Percentiles rank a stretch among this genome's conserved stretches.
Evolutionary conservation across 1,140 invertebrate species (phyloP).

Genomic region (Brachionus sp.): DNA sequence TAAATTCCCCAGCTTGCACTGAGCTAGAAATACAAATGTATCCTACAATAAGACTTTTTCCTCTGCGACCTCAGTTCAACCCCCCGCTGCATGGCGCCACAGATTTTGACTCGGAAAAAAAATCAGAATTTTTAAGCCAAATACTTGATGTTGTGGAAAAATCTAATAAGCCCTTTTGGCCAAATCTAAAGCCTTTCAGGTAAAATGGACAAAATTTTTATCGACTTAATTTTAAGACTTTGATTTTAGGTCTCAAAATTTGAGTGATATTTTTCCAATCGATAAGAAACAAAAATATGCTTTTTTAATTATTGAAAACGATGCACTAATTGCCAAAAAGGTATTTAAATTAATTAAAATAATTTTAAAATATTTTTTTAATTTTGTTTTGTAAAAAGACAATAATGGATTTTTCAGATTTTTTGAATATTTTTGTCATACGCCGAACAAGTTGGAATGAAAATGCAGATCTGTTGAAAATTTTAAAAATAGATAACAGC

Average conservation of each 20-base stretch:
- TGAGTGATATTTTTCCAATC: neutral
- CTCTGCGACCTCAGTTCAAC: neutral
- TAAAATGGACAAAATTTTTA: neutral
- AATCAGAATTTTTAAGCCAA: neutral
- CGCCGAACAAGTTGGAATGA: neutral
- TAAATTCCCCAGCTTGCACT: slow-evolving; percentile 49
- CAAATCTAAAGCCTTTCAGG: neutral
- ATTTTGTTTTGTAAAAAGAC: neutral
- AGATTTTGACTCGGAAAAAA: neutral
- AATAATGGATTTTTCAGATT: slow-evolving; percentile 14
- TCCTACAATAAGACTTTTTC: slow-evolving; percentile 47
- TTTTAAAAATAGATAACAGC: neutral
- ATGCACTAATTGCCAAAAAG: neutral
- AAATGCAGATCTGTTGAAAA: neutral
- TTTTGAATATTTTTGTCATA: neutral
- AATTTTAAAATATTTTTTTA: neutral
- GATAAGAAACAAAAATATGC: neutral
- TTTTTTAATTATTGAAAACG: slow-evolving; percentile 24
- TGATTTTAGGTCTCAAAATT: neutral
- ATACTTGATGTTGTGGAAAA: neutral
- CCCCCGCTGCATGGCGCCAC: neutral
- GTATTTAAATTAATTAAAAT: neutral
- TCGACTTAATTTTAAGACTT: neutral
- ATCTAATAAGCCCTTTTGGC: neutral
- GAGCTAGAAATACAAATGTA: slow-evolving; percentile 49